These are phyloP conservation scores for Cryptocheilus praepositus DNA, from an alignment of 2,888 invertebrate genomes.

Conservation along the genomic window DNA sequence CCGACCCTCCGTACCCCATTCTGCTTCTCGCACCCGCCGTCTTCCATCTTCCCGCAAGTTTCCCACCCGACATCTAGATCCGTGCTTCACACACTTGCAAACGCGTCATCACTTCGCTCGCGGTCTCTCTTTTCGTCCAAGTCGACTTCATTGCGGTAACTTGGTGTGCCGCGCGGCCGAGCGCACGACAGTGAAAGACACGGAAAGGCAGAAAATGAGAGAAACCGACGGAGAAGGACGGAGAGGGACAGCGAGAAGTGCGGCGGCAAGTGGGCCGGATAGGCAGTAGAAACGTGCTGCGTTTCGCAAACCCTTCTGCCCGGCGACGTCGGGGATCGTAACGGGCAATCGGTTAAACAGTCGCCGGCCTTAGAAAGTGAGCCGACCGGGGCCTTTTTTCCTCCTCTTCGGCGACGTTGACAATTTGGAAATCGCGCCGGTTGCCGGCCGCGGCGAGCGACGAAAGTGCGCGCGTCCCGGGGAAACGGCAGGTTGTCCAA, in stretches of 20 bases:
- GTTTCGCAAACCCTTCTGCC: slow-evolving; percentile 50
- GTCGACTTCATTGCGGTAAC: not conserved
- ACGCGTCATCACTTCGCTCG: too few species aligned
- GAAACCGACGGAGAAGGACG: not conserved
- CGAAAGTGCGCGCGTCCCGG: slow-evolving; percentile 4
- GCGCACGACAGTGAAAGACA: not conserved
- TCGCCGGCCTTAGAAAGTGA: slow-evolving; percentile 49
- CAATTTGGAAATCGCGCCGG: slow-evolving; percentile 46
- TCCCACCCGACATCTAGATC: too few species aligned
- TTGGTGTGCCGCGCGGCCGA: too few species aligned
- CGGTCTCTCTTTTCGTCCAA: too few species aligned
- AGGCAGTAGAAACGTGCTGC: slow-evolving; percentile 1
- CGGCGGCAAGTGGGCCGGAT: not conserved
- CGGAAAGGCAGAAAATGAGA: not conserved
- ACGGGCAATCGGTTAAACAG: slow-evolving; percentile 53
- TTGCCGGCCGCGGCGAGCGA: slow-evolving; percentile 20
- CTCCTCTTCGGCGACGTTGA: slow-evolving; percentile 11
- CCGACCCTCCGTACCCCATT: too few species aligned
- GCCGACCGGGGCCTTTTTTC: slow-evolving; percentile 33
- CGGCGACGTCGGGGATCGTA: slow-evolving; percentile 35
- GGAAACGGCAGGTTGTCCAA: slow-evolving; percentile 6
- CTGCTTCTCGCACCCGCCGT: too few species aligned
- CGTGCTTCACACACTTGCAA: too few species aligned
- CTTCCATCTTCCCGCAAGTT: too few species aligned
- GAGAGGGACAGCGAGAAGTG: not conserved